These are phyloP conservation scores for Proctacanthus coquilletti DNA, from an alignment of 1,140 invertebrate genomes.

Conservation along the genomic window DNA sequence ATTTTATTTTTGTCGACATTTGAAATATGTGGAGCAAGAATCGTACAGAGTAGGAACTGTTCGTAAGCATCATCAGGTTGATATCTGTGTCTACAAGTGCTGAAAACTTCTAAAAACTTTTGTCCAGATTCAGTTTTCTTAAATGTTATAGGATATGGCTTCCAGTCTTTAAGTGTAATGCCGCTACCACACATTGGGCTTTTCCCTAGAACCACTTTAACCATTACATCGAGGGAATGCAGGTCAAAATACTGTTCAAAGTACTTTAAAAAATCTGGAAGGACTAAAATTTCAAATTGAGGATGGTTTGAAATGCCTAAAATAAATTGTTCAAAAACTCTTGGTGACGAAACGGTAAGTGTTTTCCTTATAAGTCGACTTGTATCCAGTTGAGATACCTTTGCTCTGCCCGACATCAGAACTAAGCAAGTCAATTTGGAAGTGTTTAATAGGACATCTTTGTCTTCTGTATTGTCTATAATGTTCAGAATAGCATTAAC, in stretches of 20 bases:
- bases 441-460: background rate
- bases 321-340: slow-evolving; percentile 44
- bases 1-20: too few relatives aligned
- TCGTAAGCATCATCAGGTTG: slow-evolving; percentile 7
- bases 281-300: slow-evolving; percentile 54
- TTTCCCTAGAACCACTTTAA: slow-evolving; percentile 51
- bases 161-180: slow-evolving; percentile 42
- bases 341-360: slow-evolving; percentile 34
- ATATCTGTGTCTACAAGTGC: too few relatives aligned
- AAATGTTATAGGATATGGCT: slow-evolving; percentile 46
- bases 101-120: slow-evolving; percentile 9
- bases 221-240: slow-evolving; percentile 41
- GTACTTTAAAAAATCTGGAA: slow-evolving; percentile 49
- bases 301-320: slow-evolving; percentile 45
- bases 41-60: slow-evolving; percentile 11
- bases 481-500: slow-evolving; percentile 37
- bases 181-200: slow-evolving; percentile 42
- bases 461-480: slow-evolving; percentile 25
- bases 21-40: slow-evolving; percentile 19
- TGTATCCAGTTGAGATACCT: slow-evolving; percentile 51
- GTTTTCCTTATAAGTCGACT: slow-evolving; percentile 45
- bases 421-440: slow-evolving; percentile 12
- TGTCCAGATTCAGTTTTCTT: slow-evolving; percentile 13
- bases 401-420: slow-evolving; percentile 28
- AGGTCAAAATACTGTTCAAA: slow-evolving; percentile 39